Conservation (phyloP, 1,140 invertebrate genomes). For the Saccostrea glomerata region DNA sequence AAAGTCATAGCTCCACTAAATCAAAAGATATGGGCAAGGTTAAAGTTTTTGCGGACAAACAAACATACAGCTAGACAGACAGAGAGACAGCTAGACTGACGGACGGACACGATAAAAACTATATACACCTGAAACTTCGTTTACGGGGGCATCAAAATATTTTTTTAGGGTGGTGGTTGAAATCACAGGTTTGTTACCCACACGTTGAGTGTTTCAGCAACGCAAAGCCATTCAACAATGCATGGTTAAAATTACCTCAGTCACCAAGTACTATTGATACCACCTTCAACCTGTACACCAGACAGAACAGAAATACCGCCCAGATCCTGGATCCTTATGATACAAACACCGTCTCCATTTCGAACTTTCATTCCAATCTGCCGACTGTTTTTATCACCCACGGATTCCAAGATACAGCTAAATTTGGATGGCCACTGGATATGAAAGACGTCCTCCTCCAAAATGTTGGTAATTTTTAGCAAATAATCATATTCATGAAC, state of each 20-base stretch:
- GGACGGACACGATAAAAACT: too few relatives aligned
- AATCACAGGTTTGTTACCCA: slow-evolving; percentile 9
- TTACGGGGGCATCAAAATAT: too few relatives aligned
- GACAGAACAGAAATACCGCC: slow-evolving; percentile 65
- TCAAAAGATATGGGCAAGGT: too few relatives aligned
- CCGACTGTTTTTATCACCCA: slow-evolving; percentile 41
- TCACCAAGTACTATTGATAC: slow-evolving; percentile 89
- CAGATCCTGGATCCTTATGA: neutral
- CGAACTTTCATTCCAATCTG: neutral
- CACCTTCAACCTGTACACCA: slow-evolving; percentile 79
- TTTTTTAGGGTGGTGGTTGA: too few relatives aligned
- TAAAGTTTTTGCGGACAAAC: too few relatives aligned
- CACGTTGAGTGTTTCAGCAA: slow-evolving; percentile 93
- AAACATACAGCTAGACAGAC: too few relatives aligned
- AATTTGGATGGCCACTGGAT: slow-evolving; percentile 21
- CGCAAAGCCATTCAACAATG: slow-evolving; percentile 82
- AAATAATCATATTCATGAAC: too few relatives aligned
- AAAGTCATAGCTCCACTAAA: too few relatives aligned
- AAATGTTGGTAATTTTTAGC: neutral
- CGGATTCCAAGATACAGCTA: slow-evolving; percentile 30
- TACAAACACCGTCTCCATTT: neutral
- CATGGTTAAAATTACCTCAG: slow-evolving; percentile 90
- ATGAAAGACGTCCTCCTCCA: neutral
- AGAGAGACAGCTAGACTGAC: too few relatives aligned
- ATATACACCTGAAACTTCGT: too few relatives aligned